A percentile compares a stretch with the other conserved stretches of the same genome.
phyloP scores from a whole-genome alignment of 2,113 vertebrate species.

The Cettia cetti region DNA sequence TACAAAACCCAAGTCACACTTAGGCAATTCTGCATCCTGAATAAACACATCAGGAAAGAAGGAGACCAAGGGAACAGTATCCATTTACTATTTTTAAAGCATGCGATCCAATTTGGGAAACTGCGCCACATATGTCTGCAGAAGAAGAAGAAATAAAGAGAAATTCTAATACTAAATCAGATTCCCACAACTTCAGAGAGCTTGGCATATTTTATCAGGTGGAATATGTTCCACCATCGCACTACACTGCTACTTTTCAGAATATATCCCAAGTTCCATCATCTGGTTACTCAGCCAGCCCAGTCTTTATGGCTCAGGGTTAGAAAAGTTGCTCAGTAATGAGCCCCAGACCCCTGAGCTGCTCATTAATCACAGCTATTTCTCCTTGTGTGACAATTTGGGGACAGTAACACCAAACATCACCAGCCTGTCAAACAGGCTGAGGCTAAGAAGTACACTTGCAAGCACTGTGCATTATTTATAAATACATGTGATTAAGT shows the following conservation, averaged over 20 bases:
- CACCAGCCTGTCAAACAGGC: neutral
- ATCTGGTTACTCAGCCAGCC: neutral
- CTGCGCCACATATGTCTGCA: fast-evolving
- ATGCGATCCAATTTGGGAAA: neutral
- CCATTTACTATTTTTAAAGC: neutral
- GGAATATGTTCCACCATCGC: neutral
- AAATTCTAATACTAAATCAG: neutral
- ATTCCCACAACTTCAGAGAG: neutral
- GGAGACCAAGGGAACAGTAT: neutral
- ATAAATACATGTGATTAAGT: neutral
- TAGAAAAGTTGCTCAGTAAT: neutral
- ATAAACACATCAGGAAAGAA: neutral
- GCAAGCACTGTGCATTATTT: neutral
- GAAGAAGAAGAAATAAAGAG: neutral
- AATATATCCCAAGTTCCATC: neutral
- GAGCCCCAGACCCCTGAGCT: neutral
- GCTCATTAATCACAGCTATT: neutral
- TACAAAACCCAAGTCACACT: neutral
- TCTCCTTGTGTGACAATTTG: neutral
- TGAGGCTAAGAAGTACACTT: neutral
- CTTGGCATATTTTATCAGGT: neutral
- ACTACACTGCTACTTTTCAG: neutral
- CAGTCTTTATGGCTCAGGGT: neutral
- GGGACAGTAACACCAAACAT: neutral
- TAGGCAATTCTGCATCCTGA: neutral